Percentiles rank a stretch among this genome's conserved stretches.
phyloP scores from a whole-genome alignment of 2,797 vertebrate genomes.

The Cephalopachus bancanus region DNA sequence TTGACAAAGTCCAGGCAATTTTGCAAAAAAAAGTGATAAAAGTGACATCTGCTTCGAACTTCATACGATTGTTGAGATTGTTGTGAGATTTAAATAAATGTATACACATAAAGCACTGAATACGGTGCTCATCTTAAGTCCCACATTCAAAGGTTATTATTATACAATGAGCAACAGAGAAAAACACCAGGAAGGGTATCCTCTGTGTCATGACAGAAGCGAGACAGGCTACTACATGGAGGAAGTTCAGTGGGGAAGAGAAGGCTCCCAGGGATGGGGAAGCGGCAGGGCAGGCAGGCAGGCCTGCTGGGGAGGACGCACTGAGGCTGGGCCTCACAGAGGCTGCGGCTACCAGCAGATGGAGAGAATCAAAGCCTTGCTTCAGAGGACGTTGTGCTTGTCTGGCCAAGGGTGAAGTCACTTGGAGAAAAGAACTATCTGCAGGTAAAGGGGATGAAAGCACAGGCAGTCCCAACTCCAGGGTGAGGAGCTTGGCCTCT shows the following conservation, averaged over 20 bases:
- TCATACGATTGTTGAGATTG: neutral
- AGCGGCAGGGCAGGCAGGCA: neutral
- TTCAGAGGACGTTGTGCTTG: neutral
- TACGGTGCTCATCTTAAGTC: neutral
- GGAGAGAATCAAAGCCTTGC: neutral
- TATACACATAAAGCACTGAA: neutral
- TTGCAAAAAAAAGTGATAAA: neutral
- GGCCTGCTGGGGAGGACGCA: neutral
- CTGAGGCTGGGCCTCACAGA: neutral
- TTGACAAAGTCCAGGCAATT: neutral
- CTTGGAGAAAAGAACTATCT: neutral
- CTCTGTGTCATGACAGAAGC: neutral
- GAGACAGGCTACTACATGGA: neutral
- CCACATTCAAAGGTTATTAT: neutral
- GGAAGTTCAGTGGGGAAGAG: neutral
- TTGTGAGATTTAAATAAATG: neutral
- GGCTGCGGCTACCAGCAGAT: rapidly evolving
- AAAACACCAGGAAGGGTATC: neutral
- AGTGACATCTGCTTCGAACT: neutral
- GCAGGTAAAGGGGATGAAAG: neutral
- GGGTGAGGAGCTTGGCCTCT: neutral
- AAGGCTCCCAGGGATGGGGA: neutral
- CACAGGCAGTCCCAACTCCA: rapidly evolving
- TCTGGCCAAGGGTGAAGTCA: neutral
- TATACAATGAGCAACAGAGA: neutral